phyloP scores from a whole-genome alignment of 2,888 invertebrate species.

The Macrophya alboannulata region DNA sequence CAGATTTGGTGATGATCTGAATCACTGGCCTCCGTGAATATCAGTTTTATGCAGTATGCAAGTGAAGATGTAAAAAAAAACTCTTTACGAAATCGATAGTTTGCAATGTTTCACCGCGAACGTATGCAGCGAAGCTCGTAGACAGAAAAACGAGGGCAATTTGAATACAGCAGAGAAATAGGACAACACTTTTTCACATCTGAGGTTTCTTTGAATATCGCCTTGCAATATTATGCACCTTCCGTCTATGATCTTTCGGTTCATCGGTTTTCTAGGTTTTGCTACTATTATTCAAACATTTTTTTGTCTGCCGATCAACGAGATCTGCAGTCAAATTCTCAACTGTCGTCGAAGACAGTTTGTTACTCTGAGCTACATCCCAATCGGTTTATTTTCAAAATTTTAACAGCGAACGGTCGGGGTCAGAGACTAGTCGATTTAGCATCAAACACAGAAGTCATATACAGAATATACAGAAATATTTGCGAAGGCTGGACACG shows the following conservation, averaged over 20 bases:
- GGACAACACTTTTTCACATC: slow-evolving; percentile 18
- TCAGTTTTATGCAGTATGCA: not conserved
- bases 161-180: not conserved
- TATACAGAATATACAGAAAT: not conserved
- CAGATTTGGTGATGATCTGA: no score
- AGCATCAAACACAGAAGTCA: no score
- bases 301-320: not conserved
- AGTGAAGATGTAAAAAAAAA: not conserved
- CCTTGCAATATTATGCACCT: not conserved
- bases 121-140: not conserved
- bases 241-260: not conserved
- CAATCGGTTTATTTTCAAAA: not conserved
- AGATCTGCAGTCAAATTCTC: no score
- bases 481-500: slow-evolving; percentile 12
- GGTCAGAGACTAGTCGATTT: not conserved
- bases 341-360: no score
- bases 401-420: not conserved
- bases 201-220: not conserved
- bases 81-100: not conserved
- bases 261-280: not conserved
- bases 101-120: slow-evolving; percentile 7
- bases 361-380: no score
- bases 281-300: not conserved
- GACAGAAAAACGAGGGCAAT: not conserved
- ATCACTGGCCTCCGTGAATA: no score